A percentile compares a stretch with the other conserved stretches of the same genome.
Evolutionary conservation across 2,797 vertebrate genomes (phyloP).

Genomic region (Microctenopoma lineatum): DNA sequence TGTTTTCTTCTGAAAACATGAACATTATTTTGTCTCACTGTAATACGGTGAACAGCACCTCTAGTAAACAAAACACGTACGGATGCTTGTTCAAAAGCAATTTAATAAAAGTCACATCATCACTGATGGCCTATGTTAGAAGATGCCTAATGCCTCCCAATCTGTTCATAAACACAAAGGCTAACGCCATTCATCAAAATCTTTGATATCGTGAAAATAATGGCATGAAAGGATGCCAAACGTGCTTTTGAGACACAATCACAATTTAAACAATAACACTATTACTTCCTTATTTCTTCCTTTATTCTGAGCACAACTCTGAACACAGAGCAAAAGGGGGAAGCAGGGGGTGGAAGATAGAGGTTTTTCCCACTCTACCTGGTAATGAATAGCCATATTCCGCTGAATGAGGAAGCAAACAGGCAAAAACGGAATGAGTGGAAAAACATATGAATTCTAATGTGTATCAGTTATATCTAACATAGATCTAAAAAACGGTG

Average conservation of each 20-base stretch:
- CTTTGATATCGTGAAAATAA: not conserved
- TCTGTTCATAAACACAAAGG: constrained; percentile 2
- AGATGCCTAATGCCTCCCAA: not conserved
- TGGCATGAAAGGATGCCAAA: constrained; percentile 1
- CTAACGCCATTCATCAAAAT: not conserved
- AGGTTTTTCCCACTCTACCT: constrained; percentile 53
- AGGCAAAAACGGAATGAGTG: constrained; percentile 36
- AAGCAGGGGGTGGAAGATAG: not conserved
- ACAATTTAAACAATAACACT: not conserved
- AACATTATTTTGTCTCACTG: not conserved
- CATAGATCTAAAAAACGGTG: constrained; percentile 46
- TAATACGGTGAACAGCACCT: not conserved
- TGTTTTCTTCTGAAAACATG: not conserved
- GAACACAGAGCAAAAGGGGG: constrained; percentile 9
- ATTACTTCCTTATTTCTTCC: not conserved
- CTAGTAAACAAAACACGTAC: not conserved
- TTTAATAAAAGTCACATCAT: not conserved
- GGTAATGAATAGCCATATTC: constrained; percentile 68
- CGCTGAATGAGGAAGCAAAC: constrained; percentile 59
- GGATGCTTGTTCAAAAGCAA: not conserved
- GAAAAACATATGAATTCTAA: constrained; percentile 7
- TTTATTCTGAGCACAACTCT: constrained; percentile 8
- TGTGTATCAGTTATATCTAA: not conserved
- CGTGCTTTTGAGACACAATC: not conserved
- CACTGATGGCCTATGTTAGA: not conserved